These are phyloP conservation scores for Cladopsammia gracilis DNA, from an alignment of 64 coral and sea anemone genomes.

Conservation along the genomic window DNA sequence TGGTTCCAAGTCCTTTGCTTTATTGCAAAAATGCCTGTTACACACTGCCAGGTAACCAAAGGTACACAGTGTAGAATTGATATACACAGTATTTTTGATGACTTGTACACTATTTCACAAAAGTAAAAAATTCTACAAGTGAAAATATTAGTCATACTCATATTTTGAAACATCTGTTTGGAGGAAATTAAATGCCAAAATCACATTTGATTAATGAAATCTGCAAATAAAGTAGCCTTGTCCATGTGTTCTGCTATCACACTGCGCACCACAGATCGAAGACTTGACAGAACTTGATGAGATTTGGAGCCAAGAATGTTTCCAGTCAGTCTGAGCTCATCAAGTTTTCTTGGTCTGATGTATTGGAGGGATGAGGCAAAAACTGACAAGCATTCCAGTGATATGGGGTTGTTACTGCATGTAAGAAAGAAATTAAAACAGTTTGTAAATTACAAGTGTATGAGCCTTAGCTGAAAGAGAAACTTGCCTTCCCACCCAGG, in stretches of 20 bases:
- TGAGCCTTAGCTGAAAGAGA: too few relatives aligned
- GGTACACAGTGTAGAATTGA: too few relatives aligned
- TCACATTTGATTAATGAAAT: conserved; percentile 78
- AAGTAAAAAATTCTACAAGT: too few relatives aligned
- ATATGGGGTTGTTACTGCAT: neutral
- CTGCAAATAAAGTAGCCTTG: conserved; percentile 68
- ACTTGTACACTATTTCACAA: too few relatives aligned
- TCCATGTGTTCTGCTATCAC: conserved; percentile 61
- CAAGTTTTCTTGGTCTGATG: conserved; percentile 64
- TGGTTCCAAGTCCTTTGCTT: too few relatives aligned
- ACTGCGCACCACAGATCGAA: conserved; percentile 39
- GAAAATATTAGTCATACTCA: too few relatives aligned
- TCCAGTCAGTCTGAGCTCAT: conserved; percentile 58
- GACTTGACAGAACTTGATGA: conserved; percentile 45
- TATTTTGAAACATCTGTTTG: too few relatives aligned
- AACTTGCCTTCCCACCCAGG: too few relatives aligned
- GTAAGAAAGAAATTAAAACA: neutral
- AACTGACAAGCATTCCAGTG: conserved; percentile 27
- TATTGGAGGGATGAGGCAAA: conserved; percentile 48
- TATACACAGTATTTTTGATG: too few relatives aligned
- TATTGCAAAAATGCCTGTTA: too few relatives aligned
- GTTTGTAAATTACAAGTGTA: neutral
- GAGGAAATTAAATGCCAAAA: neutral
- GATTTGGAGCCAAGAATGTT: conserved; percentile 42
- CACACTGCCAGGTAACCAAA: too few relatives aligned